These are phyloP conservation scores for Holothuria leucospilota DNA, from an alignment of 53 echinoderm and acorn worm species.

Conservation along the genomic window DNA sequence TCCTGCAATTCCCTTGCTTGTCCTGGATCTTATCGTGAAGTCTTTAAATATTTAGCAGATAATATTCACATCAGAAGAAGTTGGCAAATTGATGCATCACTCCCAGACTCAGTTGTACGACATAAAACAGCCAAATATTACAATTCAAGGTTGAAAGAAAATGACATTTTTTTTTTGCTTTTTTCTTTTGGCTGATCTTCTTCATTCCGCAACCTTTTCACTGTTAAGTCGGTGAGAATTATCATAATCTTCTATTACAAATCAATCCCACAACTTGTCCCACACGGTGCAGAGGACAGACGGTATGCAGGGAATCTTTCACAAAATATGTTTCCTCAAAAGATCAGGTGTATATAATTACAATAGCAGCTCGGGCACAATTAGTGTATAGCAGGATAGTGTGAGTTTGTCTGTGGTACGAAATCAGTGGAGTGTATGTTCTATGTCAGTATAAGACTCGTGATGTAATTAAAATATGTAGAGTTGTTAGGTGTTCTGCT, in stretches of 20 bases:
- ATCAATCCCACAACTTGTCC: slow-evolving; percentile 22
- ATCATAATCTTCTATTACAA: slow-evolving; percentile 39
- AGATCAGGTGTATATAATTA: slow-evolving; percentile 46
- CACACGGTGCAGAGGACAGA: not conserved
- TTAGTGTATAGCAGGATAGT: slow-evolving; percentile 6
- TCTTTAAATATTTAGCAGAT: slow-evolving; percentile 39
- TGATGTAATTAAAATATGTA: slow-evolving; percentile 48
- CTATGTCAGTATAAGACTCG: slow-evolving; percentile 33
- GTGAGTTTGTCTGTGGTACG: not conserved
- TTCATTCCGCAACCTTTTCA: slow-evolving; percentile 18
- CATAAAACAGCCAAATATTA: slow-evolving; percentile 20
- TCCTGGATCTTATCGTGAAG: slow-evolving; percentile 19
- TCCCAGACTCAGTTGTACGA: not conserved
- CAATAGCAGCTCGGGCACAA: slow-evolving; percentile 33
- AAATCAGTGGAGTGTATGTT: slow-evolving; percentile 3
- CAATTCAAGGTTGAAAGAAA: slow-evolving; percentile 43
- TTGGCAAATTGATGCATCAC: slow-evolving; percentile 43
- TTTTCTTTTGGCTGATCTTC: not conserved
- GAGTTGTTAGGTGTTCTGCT: slow-evolving; percentile 42
- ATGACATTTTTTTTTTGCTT: slow-evolving; percentile 2
- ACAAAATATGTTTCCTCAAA: slow-evolving; percentile 28
- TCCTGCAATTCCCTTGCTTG: too few relatives aligned
- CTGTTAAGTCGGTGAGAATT: slow-evolving; percentile 21
- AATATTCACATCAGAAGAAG: slow-evolving; percentile 10
- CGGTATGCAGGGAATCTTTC: slow-evolving; percentile 32